Conservation (phyloP, 1,140 invertebrate genomes). For the Cyrtorhinus lividipennis region DNA sequence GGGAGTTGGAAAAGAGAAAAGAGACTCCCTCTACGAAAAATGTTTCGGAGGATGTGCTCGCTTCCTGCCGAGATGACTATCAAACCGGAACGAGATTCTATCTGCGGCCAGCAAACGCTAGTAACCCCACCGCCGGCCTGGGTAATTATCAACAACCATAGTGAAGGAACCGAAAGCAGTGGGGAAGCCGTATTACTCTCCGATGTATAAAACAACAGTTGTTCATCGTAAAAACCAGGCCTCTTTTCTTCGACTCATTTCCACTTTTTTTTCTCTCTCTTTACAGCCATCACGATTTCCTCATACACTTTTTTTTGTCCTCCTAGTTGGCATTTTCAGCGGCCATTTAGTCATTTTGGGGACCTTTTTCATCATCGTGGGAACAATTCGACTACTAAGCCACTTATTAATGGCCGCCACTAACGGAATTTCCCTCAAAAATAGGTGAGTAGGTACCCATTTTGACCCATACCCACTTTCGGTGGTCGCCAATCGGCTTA, state of each 20-base stretch:
- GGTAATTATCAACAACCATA: conserved; percentile 8
- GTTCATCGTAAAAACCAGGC: background rate
- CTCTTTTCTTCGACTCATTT: conserved; percentile 3
- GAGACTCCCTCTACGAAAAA: too few species aligned
- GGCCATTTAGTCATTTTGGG: too few species aligned
- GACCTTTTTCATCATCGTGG: too few species aligned
- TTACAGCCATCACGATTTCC: too few species aligned
- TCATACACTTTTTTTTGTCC: too few species aligned
- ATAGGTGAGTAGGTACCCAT: too few species aligned
- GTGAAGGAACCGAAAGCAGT: background rate
- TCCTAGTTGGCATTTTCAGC: too few species aligned
- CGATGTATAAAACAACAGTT: conserved; percentile 3
- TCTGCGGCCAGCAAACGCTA: background rate
- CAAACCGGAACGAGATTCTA: conserved; percentile 1
- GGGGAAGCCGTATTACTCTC: background rate
- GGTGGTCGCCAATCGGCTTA: too few species aligned
- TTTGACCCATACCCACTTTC: too few species aligned
- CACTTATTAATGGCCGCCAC: too few species aligned
- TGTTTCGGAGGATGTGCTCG: conserved; percentile 3
- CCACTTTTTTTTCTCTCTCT: conserved; percentile 6
- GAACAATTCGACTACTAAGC: too few species aligned
- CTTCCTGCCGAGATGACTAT: background rate
- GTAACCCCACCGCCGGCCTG: background rate
- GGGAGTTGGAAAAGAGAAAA: background rate
- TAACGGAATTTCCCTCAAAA: too few species aligned